These are phyloP conservation scores for Rhinatrema bivittatum DNA, from an alignment of 2,797 vertebrate genomes.

Conservation along the genomic window DNA sequence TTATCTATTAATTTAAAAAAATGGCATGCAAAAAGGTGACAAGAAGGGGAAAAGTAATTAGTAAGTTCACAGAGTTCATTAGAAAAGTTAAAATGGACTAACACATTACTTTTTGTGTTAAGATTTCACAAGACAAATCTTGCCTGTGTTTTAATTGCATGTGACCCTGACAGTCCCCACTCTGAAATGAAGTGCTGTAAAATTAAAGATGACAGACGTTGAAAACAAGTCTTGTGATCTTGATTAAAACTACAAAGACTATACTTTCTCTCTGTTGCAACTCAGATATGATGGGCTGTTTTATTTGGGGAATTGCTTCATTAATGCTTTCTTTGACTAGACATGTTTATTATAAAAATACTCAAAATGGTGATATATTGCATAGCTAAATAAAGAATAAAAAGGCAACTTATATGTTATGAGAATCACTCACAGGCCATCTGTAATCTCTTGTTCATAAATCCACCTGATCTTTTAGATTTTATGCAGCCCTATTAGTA, in stretches of 20 bases:
- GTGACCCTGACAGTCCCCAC: constrained; percentile 71
- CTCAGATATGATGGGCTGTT: constrained; percentile 78
- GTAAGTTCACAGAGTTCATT: constrained; percentile 73
- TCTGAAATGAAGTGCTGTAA: constrained; percentile 75
- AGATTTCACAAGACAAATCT: constrained; percentile 78
- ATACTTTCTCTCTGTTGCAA: constrained; percentile 71
- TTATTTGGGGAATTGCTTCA: constrained; percentile 82
- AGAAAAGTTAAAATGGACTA: constrained; percentile 77
- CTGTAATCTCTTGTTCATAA: constrained; percentile 30
- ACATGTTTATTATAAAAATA: constrained; percentile 84
- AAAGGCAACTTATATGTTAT: constrained; percentile 48
- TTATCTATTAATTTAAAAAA: constrained; percentile 49
- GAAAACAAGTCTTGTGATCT: constrained; percentile 77
- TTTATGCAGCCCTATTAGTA: neutral
- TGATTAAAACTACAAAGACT: constrained; percentile 80
- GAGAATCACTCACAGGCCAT: constrained; percentile 39
- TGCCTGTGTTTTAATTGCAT: constrained; percentile 82
- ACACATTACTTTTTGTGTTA: constrained; percentile 77
- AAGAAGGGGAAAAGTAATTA: constrained; percentile 76
- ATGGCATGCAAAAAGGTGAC: constrained; percentile 74
- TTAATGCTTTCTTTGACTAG: constrained; percentile 88
- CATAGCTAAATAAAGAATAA: constrained; percentile 56
- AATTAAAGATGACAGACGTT: constrained; percentile 80
- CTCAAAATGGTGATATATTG: constrained; percentile 58
- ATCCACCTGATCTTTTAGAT: constrained; percentile 8